These are phyloP conservation scores for Pocillopora verrucosa DNA, from an alignment of 64 coral and sea anemone genomes.

Conservation along the genomic window DNA sequence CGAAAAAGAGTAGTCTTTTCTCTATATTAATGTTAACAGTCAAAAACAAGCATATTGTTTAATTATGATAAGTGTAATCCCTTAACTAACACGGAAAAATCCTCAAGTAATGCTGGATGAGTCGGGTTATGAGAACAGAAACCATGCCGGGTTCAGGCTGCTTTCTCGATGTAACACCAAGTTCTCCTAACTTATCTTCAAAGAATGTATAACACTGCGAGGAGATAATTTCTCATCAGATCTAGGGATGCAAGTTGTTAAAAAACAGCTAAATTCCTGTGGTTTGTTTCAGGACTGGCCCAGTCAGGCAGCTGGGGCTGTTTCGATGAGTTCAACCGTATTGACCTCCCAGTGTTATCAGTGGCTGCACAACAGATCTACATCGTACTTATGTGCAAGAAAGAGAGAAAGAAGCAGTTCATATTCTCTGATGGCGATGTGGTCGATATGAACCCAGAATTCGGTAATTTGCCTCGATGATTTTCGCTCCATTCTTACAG, in stretches of 20 bases:
- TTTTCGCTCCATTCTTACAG: not conserved
- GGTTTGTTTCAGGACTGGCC: conserved; percentile 60
- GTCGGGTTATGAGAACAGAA: too few relatives aligned
- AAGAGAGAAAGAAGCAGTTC: conserved; percentile 94
- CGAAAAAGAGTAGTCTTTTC: too few relatives aligned
- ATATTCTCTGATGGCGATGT: conserved; percentile 99
- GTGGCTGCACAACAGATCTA: conserved; percentile 97
- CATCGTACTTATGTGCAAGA: conserved; percentile 86
- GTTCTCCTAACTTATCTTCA: too few relatives aligned
- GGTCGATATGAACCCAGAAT: conserved; percentile 92
- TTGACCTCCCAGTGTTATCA: conserved; percentile 92
- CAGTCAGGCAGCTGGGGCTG: conserved; percentile 99
- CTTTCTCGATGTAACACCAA: too few relatives aligned
- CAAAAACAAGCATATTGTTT: not conserved
- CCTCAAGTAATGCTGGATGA: too few relatives aligned
- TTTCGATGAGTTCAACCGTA: conserved; percentile 99
- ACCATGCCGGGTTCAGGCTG: too few relatives aligned
- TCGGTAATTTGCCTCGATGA: conserved; percentile 48
- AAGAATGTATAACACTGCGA: too few relatives aligned
- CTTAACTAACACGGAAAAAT: too few relatives aligned
- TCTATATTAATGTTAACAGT: not conserved
- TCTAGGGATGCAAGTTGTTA: not conserved
- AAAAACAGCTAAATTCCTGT: not conserved
- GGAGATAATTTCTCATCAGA: too few relatives aligned
- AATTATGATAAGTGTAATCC: not conserved